Percentiles rank a stretch among this genome's conserved stretches.
Conservation (phyloP, 2,113 vertebrate species). For the Cervus canadensis region DNA sequence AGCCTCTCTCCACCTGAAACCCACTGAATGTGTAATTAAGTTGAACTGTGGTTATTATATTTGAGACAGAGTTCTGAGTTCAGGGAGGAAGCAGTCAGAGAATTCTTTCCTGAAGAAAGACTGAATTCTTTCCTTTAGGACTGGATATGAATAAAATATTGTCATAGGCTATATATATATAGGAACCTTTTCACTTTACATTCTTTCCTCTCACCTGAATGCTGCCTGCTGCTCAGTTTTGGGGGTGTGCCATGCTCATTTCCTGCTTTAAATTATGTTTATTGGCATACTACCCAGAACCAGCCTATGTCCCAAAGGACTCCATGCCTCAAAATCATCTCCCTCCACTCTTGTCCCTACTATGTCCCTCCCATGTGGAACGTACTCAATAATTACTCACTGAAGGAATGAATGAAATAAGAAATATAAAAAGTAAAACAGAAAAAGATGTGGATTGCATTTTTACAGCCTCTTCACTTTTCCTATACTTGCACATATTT, state of each 20-base stretch:
- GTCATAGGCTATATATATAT: not conserved
- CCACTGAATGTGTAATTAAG: conserved; percentile 26
- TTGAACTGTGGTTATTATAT: conserved; percentile 14
- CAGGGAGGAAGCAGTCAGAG: not conserved
- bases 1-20: conserved; percentile 14
- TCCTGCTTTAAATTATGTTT: not conserved
- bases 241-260: not conserved
- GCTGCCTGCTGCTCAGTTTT: not conserved
- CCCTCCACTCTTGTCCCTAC: not conserved
- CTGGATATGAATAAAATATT: not conserved
- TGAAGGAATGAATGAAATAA: not conserved
- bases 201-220: not conserved
- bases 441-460: not conserved
- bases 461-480: not conserved
- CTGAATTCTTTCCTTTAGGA: not conserved
- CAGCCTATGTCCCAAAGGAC: not conserved
- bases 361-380: not conserved
- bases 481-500: not conserved
- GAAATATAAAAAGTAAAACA: not conserved
- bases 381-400: not conserved
- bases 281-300: too few species aligned
- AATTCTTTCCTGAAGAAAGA: not conserved
- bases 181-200: not conserved
- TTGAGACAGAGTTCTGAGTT: not conserved
- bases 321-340: not conserved